Percentiles rank a stretch among this genome's conserved stretches.
Conservation (phyloP, 2,113 vertebrate genomes). For the Phylloscopus whistleri region DNA sequence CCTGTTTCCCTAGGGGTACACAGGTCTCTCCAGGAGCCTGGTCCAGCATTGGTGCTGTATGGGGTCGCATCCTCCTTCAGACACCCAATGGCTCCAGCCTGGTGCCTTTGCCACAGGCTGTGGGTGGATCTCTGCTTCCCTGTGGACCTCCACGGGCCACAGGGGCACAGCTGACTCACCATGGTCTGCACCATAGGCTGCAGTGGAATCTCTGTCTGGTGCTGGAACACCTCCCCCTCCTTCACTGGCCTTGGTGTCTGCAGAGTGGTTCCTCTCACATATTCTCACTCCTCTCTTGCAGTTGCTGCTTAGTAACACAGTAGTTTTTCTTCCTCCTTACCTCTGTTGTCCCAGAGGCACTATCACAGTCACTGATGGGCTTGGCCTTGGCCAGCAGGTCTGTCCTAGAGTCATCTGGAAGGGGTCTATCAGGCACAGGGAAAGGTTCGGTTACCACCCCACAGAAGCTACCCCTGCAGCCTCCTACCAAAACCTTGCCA, state of each 20-base stretch:
- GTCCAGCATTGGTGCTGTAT: neutral
- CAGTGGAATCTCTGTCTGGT: neutral
- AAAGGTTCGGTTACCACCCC: neutral
- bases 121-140: neutral
- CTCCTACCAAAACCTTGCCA: neutral
- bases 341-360: neutral
- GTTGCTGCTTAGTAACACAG: neutral
- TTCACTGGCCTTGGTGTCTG: neutral
- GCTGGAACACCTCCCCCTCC: neutral
- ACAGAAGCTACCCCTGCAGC: neutral
- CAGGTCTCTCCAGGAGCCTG: neutral
- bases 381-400: neutral
- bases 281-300: neutral
- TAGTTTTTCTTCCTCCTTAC: neutral
- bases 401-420: neutral
- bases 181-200: neutral
- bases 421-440: too few species aligned
- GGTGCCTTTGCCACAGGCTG: neutral
- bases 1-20: too few species aligned
- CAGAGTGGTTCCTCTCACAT: neutral
- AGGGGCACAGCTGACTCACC: neutral
- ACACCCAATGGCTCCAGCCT: accelerated
- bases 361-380: neutral
- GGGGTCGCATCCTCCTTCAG: neutral
- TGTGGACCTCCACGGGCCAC: neutral